Conservation (phyloP, 2,113 vertebrate genomes). For the western clawed frog (Xenopus tropicalis) region UCB_Xtro_10.0 CM004446.2:35512501-35513000, state of each 20-base stretch:
- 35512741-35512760: neutral
- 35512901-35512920: neutral
- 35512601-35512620: neutral
- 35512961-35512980: neutral
- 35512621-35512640: neutral
- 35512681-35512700: slow-evolving; percentile 2
- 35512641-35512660: neutral
- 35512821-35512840: neutral
- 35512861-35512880: neutral
- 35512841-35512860: neutral
- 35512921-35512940: neutral
- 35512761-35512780: neutral
- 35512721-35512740: neutral
- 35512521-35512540: neutral
- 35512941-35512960: neutral
- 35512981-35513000: neutral
- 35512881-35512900: neutral
- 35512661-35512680: neutral
- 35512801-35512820: neutral
- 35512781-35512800: neutral
- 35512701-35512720: slow-evolving; percentile 5
- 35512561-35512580: neutral
- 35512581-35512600: neutral
- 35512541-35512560: neutral
- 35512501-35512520: neutral